Evolutionary conservation across 2,113 vertebrate species (phyloP).

Genomic region (Shinisaurus crocodilurus): DNA sequence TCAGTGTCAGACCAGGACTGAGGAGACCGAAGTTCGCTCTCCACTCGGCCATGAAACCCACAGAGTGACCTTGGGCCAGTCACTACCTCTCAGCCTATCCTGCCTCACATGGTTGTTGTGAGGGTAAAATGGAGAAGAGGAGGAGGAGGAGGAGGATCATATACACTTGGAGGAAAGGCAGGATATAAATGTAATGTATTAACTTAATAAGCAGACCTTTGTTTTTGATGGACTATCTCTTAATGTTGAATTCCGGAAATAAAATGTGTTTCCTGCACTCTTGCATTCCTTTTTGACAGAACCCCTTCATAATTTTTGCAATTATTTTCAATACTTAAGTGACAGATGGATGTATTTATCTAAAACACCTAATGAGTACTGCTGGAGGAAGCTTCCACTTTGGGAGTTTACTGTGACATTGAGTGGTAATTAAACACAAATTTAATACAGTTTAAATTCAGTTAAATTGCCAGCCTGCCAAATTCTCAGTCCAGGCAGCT

Average conservation of each 20-base stretch:
- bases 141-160: no score
- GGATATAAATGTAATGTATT: neutral
- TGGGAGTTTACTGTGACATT: conserved; percentile 19
- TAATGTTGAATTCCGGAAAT: conserved; percentile 6
- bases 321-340: neutral
- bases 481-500: neutral
- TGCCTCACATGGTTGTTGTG: neutral
- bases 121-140: neutral
- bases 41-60: neutral
- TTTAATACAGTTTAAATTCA: conserved; percentile 20
- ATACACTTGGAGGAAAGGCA: neutral
- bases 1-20: neutral
- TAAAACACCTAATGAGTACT: conserved; percentile 19
- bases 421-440: conserved; percentile 27
- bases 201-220: neutral
- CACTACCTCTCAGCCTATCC: neutral
- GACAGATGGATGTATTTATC: conserved; percentile 30
- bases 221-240: neutral
- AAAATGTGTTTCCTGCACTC: neutral
- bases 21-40: neutral
- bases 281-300: neutral
- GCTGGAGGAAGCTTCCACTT: conserved; percentile 19
- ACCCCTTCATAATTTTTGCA: neutral
- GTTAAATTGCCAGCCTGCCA: conserved; percentile 14
- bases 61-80: neutral